Evolutionary conservation across 2,113 vertebrate species (phyloP).

Genomic region (Micronycteris hirsuta): DNA sequence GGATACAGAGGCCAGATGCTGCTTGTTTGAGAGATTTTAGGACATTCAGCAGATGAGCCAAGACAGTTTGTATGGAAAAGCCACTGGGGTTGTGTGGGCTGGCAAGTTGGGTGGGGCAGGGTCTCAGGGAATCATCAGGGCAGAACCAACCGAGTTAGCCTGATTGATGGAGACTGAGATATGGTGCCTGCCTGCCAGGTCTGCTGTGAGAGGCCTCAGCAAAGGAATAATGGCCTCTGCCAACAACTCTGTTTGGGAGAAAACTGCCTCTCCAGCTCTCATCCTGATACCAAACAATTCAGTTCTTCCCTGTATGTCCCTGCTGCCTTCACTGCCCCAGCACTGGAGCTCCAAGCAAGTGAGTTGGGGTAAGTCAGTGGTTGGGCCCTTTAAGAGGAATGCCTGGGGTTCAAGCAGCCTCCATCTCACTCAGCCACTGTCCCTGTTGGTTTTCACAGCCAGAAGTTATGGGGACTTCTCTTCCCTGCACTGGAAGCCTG

Average conservation of each 20-base stretch:
- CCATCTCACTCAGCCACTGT: neutral
- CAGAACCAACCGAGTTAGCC: neutral
- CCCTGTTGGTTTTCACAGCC: neutral
- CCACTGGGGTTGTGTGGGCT: neutral
- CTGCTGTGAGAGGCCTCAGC: neutral
- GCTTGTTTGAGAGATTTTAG: neutral
- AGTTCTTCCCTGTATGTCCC: neutral
- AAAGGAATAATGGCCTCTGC: neutral
- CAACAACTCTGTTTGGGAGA: neutral
- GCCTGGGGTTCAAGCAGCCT: neutral
- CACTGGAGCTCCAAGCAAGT: neutral
- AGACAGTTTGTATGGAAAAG: neutral
- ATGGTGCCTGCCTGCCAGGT: neutral
- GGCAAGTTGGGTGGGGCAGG: neutral
- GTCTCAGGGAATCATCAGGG: neutral
- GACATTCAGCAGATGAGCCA: neutral
- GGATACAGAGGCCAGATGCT: neutral
- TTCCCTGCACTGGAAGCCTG: neutral
- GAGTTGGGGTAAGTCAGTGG: neutral
- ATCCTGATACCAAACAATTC: neutral
- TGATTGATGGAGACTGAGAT: neutral
- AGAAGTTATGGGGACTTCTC: neutral
- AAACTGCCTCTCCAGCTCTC: neutral
- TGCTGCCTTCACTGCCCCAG: neutral
- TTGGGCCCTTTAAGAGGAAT: neutral